Conservation (phyloP, 2,113 vertebrate genomes). For the Empidonax traillii region DNA sequence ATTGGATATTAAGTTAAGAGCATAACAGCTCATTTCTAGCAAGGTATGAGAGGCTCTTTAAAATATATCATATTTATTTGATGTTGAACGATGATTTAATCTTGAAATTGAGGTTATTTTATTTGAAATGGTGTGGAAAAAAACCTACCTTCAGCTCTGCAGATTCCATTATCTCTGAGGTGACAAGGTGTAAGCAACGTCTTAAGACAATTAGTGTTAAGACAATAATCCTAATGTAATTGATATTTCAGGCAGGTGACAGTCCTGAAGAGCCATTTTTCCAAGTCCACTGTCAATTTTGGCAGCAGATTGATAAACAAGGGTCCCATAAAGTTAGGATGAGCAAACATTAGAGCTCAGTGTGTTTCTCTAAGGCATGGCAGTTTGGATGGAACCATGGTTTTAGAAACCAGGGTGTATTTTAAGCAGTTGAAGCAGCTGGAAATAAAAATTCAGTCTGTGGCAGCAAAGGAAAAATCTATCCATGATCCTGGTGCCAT, state of each 20-base stretch:
- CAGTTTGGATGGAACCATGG: background rate
- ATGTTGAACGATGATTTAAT: background rate
- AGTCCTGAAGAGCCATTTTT: background rate
- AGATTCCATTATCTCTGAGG: background rate
- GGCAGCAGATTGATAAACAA: background rate
- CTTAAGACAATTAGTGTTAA: background rate
- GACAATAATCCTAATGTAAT: background rate
- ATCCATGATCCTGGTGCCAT: fast-evolving
- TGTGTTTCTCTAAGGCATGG: background rate
- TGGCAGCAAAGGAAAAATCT: background rate
- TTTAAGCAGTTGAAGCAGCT: background rate
- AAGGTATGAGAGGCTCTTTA: background rate
- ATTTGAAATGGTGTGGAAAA: background rate
- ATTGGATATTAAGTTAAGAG: background rate
- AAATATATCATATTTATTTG: background rate
- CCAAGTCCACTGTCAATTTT: background rate
- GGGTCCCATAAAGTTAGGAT: background rate
- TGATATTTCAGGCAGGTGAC: background rate
- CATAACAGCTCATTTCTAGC: background rate
- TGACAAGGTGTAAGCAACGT: background rate
- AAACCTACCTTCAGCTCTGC: background rate
- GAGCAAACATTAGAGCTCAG: background rate
- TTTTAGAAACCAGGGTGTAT: background rate
- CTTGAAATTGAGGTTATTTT: background rate
- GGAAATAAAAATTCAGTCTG: background rate